Percentiles rank a stretch among this genome's conserved stretches.
These are phyloP conservation scores for Corythornis madagascariensis DNA, from an alignment of 2,113 vertebrate species.

Conservation along the genomic window DNA sequence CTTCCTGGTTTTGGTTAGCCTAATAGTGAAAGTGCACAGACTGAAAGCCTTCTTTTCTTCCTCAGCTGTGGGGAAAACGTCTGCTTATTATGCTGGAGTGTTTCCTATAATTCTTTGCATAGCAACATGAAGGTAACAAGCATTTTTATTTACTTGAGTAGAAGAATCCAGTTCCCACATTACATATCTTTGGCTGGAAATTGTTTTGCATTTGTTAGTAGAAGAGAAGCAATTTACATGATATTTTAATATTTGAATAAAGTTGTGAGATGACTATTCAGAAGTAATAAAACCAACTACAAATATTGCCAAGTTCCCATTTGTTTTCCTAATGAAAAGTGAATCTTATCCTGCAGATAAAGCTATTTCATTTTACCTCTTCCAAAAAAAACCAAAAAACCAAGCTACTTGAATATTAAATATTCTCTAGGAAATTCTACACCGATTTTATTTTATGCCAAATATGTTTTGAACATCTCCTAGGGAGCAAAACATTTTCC, in stretches of 20 bases:
- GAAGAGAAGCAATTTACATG: constrained; percentile 7
- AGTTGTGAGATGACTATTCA: not conserved
- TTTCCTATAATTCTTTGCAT: constrained; percentile 5
- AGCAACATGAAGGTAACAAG: not conserved
- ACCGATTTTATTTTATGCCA: constrained; percentile 13
- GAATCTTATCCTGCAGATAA: constrained; percentile 5
- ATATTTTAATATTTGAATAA: constrained; percentile 1
- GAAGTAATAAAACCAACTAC: not conserved
- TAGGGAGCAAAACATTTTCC: not conserved
- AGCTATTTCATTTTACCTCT: constrained; percentile 7
- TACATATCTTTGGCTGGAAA: not conserved
- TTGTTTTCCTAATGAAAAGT: constrained; percentile 48
- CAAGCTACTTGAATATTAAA: not conserved
- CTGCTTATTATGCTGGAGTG: not conserved
- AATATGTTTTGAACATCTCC: not conserved
- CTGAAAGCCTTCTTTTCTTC: not conserved
- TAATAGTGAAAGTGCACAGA: not conserved
- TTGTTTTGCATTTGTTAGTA: constrained; percentile 17
- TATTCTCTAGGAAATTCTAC: constrained; percentile 14
- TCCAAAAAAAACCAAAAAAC: not conserved
- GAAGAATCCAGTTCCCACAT: not conserved
- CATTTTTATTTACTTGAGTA: not conserved
- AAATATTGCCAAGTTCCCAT: not conserved
- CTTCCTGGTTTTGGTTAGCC: not conserved
- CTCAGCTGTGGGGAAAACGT: not conserved